These are phyloP conservation scores for Eutolmus rufibarbis DNA, from an alignment of 2,888 invertebrate species.

Conservation along the genomic window DNA sequence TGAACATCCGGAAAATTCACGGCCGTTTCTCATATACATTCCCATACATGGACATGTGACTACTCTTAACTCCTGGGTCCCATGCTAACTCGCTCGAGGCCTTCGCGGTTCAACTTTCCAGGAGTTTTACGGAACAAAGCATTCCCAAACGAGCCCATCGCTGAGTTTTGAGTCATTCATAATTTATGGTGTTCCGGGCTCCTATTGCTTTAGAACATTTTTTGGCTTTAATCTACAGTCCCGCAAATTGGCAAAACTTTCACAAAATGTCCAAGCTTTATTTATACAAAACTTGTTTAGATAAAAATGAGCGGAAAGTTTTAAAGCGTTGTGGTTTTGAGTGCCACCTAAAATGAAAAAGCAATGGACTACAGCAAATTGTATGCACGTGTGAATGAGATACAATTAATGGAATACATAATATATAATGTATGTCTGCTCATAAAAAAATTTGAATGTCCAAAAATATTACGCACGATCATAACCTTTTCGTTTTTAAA, in stretches of 20 bases:
- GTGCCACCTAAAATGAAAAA: background rate
- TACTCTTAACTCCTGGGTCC: background rate
- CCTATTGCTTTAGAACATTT: background rate
- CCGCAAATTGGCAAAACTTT: background rate
- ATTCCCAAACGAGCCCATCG: conserved; percentile 23
- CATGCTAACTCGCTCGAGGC: background rate
- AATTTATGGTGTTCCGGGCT: conserved; percentile 3
- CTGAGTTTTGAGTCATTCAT: conserved; percentile 5
- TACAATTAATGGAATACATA: too few species aligned
- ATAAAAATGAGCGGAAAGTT: background rate
- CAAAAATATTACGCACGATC: too few species aligned
- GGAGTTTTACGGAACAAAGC: conserved; percentile 25
- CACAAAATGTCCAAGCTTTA: background rate
- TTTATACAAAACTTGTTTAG: background rate
- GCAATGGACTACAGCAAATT: background rate
- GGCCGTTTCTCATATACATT: background rate
- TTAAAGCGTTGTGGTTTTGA: background rate
- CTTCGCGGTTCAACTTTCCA: conserved; percentile 23
- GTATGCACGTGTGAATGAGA: background rate
- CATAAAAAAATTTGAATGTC: too few species aligned
- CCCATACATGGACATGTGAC: background rate
- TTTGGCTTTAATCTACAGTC: background rate
- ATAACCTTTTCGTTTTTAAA: too few species aligned
- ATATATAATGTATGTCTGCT: too few species aligned
- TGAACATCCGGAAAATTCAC: conserved; percentile 33